phyloP scores from a whole-genome alignment of 2,888 invertebrate species.

The Drosophila borborema region DNA sequence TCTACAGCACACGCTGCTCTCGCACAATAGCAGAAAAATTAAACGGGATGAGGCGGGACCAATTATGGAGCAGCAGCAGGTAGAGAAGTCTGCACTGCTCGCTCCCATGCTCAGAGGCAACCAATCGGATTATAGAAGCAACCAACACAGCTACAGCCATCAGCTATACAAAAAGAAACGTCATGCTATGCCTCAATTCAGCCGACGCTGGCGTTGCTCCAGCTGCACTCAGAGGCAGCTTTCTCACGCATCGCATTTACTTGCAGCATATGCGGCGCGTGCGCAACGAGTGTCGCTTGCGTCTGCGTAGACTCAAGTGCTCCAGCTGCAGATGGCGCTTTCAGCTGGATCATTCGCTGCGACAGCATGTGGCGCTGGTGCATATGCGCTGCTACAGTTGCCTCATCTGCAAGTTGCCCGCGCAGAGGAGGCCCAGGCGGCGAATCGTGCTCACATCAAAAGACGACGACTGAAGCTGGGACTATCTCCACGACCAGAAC shows the following conservation, averaged over 20 bases:
- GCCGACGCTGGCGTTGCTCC: conserved; percentile 11
- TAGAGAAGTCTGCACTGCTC: neutral
- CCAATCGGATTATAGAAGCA: neutral
- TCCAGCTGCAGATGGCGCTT: conserved; percentile 27
- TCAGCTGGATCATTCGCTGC: conserved; percentile 30
- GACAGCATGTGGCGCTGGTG: no score
- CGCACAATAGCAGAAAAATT: conserved; percentile 22
- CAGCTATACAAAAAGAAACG: conserved; percentile 36
- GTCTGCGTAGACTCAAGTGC: conserved; percentile 28
- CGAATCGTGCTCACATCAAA: conserved; percentile 11
- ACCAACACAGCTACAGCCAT: conserved; percentile 37
- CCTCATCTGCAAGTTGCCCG: conserved; percentile 31
- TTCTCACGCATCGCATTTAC: conserved; percentile 9
- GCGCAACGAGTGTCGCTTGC: neutral
- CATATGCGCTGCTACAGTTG: no score
- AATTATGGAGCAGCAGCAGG: conserved; percentile 1
- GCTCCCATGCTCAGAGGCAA: neutral
- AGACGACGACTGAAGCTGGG: conserved; percentile 14
- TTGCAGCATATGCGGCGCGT: conserved; percentile 13
- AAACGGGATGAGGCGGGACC: neutral
- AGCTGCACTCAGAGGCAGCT: conserved; percentile 29
- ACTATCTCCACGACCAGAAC: neutral
- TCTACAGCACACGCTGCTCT: conserved; percentile 40
- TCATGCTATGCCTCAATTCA: neutral
- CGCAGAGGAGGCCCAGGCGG: conserved; percentile 23